Base-by-base conservation (phyloP, 1,140 invertebrate species). In the Eriocheir sinensis region DNA sequence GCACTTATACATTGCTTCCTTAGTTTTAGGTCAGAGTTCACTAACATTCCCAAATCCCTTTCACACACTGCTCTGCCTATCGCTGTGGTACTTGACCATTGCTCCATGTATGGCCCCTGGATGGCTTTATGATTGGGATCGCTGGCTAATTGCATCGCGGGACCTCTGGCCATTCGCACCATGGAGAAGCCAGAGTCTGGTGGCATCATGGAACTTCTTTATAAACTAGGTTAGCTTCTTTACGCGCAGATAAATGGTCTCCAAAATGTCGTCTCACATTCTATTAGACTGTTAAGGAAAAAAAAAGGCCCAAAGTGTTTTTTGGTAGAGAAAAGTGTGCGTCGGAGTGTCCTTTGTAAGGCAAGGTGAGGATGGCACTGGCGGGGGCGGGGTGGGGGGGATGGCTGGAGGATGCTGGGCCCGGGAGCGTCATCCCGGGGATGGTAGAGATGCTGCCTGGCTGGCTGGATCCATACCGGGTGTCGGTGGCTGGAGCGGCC, bases 391-490 rank as follows among this genome's bases (percentile, higher is more conserved):
- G 44, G 44, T 3, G 30, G 88, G 81, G 30, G n/a, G n/a, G n/a
- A n/a, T n/a, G n/a, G n/a, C 9, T 81, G 79, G 32, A 88, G 88
- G 38, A 41, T 44, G 44, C 44, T 9, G 88, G 44, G 36, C 8
- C n/a, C 41, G 41, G 44, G 41, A 53, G 34, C 81, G 81, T 89
- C 41, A 89, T 89, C 44, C 38, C 34, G 6, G 34, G 81, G 30
- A 41, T 32, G 34, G 81, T 32, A 44, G 44, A 53, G 53, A 44
- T 34, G 88, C 41, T 89, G 88, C n/a, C 88, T 89, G 88, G 88
- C 88, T 89, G 88, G 88, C 41, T 89, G 88, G 88, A 89, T 89
- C 88, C 88, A 89, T 89, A 89, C 88, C 41, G 88, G 88, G 88
- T 53, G 38, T 88, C 40, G 86, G 36, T 88, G 86, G 86, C 86